phyloP scores from a whole-genome alignment of 1,140 invertebrate genomes.

The Brachionus plicatilis region DNA sequence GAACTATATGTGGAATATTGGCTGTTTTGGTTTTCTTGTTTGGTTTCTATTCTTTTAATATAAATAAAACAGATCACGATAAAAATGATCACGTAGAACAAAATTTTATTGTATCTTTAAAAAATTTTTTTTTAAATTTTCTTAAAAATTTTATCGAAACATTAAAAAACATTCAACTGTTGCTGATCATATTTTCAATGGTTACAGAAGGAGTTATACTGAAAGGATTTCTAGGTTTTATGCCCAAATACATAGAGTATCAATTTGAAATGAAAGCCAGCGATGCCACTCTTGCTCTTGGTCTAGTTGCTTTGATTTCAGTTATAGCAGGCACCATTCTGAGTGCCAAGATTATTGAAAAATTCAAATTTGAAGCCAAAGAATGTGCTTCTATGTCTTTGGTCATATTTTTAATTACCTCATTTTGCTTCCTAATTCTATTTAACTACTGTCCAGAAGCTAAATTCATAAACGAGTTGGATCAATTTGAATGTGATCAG shows the following conservation, averaged over 20 bases:
- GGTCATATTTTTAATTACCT: neutral
- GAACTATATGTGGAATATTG: neutral
- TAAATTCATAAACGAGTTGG: neutral
- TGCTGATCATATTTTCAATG: neutral
- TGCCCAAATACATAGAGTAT: slow-evolving; percentile 16
- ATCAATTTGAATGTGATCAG: neutral
- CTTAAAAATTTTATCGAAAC: neutral
- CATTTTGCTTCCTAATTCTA: slow-evolving; percentile 18
- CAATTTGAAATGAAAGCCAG: slow-evolving; percentile 1
- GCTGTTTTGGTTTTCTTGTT: neutral
- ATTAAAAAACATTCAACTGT: neutral
- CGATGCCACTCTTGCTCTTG: neutral
- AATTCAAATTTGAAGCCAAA: neutral
- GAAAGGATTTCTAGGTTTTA: slow-evolving; percentile 16
- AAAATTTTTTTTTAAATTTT: neutral
- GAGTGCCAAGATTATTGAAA: neutral
- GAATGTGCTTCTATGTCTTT: neutral
- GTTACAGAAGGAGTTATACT: neutral
- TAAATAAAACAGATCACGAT: neutral
- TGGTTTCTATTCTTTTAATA: neutral
- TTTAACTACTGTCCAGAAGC: neutral
- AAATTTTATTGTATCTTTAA: neutral
- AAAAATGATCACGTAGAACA: neutral
- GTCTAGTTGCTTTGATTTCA: neutral
- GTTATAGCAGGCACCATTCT: neutral